phyloP scores from a whole-genome alignment of 2,113 vertebrate species.

The Smithornis capensis region DNA sequence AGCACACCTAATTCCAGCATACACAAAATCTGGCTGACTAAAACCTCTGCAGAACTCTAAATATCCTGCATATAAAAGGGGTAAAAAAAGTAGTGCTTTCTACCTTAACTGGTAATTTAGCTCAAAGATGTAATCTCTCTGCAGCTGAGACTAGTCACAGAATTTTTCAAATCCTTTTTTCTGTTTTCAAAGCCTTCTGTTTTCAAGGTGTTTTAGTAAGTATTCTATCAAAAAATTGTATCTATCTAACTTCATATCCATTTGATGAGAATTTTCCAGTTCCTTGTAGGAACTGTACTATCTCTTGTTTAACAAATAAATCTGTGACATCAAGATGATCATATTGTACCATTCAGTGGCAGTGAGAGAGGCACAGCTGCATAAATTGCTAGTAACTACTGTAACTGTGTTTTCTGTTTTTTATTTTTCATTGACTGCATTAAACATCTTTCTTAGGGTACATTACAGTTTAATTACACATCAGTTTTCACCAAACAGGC shows the following conservation, averaged over 20 bases:
- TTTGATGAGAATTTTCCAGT: background rate
- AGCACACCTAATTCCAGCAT: background rate
- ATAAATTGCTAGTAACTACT: background rate
- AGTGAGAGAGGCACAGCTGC: background rate
- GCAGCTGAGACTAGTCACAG: background rate
- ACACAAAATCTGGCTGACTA: background rate
- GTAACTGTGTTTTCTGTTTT: conserved; percentile 1
- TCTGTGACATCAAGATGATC: background rate
- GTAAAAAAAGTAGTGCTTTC: background rate
- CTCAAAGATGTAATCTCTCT: background rate
- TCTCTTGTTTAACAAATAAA: background rate
- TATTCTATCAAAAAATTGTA: background rate
- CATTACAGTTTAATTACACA: background rate
- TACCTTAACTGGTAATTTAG: background rate
- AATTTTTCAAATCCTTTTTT: background rate
- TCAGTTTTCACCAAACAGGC: background rate
- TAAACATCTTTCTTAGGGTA: conserved; percentile 27
- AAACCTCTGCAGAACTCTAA: background rate
- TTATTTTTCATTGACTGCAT: background rate
- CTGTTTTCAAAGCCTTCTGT: background rate
- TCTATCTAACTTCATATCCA: background rate
- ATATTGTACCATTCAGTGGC: background rate
- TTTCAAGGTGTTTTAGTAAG: background rate
- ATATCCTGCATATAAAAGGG: background rate
- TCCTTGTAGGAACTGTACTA: background rate